Evolutionary conservation across 2,888 invertebrate genomes (phyloP), one percentile per base, ranked within the genome.

Genomic region (Isoperla grammatica): DNA sequence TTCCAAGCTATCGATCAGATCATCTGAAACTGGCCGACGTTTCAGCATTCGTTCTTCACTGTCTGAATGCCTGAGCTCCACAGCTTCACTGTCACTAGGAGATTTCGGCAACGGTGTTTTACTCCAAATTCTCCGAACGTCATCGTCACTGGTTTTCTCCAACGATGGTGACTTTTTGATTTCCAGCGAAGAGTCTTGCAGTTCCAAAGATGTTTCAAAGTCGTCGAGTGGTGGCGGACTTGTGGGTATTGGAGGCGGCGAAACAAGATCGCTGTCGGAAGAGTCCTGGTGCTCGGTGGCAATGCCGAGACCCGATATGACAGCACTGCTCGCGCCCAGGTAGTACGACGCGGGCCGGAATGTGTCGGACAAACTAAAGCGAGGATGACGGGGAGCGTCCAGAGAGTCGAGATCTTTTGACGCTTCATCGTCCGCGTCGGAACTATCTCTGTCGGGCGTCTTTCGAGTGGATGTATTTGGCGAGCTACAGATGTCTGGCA

Each of bases 311-410:
- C 57, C 39, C 37, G 65, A 65, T 13, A 71, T 62, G 60, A 59
- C 29, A n/a, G 54, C 59, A 68, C 84, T 87, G 1, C 84, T 83
- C 22, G 84, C 83, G 20, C 87, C 86, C 45, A 92, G 73, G 72
- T 92, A 93, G 71, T 92, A 93, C 0, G 92, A 92, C 0, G 92
- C 92, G 0, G 92, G 92, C 57, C 92, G 79, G 71, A 92, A 93
- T 1, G 88, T 91, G 71, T 93, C 92, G 1, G 91, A 92, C 59
- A 92, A 79, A 73, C 91, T 92, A 71, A 92, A 90, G 66, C 92
- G 79, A 1, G 84, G 82, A 67, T 89, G 86, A 46, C 86, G 79
- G 1, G 88, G 84, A 40, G 83, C 77, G 62, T 84, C 81, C 43
- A 83, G 76, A 0, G 81, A 81, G 66, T 86, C 84, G 55, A 85